Evolutionary conservation across 2,113 vertebrate species (phyloP).

Genomic region (Cryptomyrus ogoouensis): DNA sequence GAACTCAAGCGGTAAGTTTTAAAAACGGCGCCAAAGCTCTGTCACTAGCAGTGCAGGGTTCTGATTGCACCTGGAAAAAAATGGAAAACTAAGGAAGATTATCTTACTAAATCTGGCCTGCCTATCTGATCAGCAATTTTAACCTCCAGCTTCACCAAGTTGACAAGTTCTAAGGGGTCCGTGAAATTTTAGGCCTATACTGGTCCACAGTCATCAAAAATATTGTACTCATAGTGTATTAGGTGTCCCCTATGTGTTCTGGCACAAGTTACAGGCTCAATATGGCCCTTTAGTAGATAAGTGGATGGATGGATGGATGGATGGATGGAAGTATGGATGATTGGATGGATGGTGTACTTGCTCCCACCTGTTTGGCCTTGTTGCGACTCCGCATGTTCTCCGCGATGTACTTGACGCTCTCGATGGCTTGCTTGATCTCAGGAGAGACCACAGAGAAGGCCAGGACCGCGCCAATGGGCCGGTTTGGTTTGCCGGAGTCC

Average conservation of each 20-base stretch:
- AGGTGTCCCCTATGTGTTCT: neutral
- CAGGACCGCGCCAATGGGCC: conserved; percentile 55
- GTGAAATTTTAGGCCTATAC: neutral
- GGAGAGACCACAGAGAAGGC: conserved; percentile 62
- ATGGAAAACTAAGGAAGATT: neutral
- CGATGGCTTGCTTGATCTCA: conserved; percentile 77
- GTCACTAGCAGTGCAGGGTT: neutral
- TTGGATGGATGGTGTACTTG: neutral
- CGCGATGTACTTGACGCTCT: conserved; percentile 80
- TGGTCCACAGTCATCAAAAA: neutral
- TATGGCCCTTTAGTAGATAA: neutral
- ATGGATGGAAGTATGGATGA: neutral
- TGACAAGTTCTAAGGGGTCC: neutral
- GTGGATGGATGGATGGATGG: neutral
- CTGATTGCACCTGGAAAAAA: neutral
- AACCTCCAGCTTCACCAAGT: neutral
- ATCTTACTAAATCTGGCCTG: neutral
- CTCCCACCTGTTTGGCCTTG: conserved; percentile 83
- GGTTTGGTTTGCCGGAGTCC: conserved; percentile 39
- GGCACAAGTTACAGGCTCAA: neutral
- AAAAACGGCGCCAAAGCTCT: neutral
- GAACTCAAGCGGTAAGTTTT: neutral
- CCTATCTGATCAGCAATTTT: neutral
- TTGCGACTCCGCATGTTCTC: conserved; percentile 85
- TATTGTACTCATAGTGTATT: neutral